phyloP scores from a whole-genome alignment of 2,797 vertebrate species.

The Masticophis lateralis region DNA sequence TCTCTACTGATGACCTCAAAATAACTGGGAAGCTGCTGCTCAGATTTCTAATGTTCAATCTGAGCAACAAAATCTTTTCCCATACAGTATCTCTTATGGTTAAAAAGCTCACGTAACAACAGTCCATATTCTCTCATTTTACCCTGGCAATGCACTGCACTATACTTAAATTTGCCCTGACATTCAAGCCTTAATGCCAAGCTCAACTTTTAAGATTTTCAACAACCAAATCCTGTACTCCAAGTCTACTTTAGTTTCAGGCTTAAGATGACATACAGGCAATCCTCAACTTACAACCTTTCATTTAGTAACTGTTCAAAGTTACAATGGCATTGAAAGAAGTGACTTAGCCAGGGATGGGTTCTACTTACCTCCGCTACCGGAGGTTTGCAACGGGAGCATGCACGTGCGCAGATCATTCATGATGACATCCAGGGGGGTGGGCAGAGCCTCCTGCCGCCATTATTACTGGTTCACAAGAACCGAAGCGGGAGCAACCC shows the following conservation, averaged over 20 bases:
- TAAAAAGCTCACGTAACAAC: not conserved
- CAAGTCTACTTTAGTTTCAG: not conserved
- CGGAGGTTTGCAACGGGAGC: too few relatives aligned
- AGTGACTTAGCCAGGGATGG: too few relatives aligned
- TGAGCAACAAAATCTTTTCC: not conserved
- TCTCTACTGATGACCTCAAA: not conserved
- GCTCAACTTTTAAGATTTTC: not conserved
- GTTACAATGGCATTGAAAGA: too few relatives aligned
- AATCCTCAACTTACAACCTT: not conserved
- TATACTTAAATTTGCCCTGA: not conserved
- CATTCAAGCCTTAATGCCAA: not conserved
- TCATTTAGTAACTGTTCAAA: not conserved
- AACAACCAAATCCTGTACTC: not conserved
- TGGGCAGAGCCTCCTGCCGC: too few relatives aligned
- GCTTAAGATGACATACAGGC: not conserved
- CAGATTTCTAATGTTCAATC: not conserved
- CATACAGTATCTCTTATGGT: not conserved
- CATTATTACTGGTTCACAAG: too few relatives aligned
- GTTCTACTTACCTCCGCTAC: too few relatives aligned
- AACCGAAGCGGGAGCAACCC: too few relatives aligned
- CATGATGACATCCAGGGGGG: too few relatives aligned
- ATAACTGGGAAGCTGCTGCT: not conserved
- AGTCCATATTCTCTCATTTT: not conserved
- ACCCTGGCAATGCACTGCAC: not conserved
- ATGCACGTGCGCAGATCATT: too few relatives aligned